A percentile compares a stretch with the other conserved stretches of the same genome.
Evolutionary conservation across 2,797 vertebrate species (phyloP).

Genomic region (Capromys pilorides): DNA sequence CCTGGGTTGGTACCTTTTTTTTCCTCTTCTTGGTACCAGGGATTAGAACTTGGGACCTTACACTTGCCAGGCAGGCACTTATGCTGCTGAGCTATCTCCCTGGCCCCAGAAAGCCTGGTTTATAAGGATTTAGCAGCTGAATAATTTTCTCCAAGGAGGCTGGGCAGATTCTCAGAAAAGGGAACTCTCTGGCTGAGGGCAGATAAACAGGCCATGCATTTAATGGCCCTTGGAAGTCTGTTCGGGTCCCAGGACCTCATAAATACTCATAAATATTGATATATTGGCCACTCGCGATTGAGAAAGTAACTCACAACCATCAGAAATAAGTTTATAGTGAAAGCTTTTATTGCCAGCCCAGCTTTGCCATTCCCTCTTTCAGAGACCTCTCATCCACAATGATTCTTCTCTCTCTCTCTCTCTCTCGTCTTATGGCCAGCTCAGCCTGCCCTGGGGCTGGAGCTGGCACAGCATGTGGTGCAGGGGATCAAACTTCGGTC

Average conservation of each 20-base stretch:
- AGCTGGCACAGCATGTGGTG: too few species aligned
- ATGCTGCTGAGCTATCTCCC: too few species aligned
- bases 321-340: neutral
- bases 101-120: neutral
- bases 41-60: too few species aligned
- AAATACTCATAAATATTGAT: neutral
- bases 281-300: neutral
- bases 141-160: neutral
- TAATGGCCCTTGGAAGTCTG: slow-evolving; percentile 15
- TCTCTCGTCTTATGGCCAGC: too few species aligned
- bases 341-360: neutral
- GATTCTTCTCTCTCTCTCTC: neutral
- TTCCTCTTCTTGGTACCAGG: too few species aligned
- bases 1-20: neutral
- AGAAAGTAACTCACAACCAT: neutral
- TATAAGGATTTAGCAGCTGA: slow-evolving; percentile 10
- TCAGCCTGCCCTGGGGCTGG: too few species aligned
- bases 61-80: too few species aligned
- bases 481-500: too few species aligned
- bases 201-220: neutral
- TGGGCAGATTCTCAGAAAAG: slow-evolving; percentile 2
- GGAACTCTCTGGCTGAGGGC: neutral
- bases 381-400: neutral
- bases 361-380: neutral
- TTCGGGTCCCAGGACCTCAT: neutral